Conservation (phyloP, 2,797 vertebrate genomes). For the Anguilla pacifica region DNA sequence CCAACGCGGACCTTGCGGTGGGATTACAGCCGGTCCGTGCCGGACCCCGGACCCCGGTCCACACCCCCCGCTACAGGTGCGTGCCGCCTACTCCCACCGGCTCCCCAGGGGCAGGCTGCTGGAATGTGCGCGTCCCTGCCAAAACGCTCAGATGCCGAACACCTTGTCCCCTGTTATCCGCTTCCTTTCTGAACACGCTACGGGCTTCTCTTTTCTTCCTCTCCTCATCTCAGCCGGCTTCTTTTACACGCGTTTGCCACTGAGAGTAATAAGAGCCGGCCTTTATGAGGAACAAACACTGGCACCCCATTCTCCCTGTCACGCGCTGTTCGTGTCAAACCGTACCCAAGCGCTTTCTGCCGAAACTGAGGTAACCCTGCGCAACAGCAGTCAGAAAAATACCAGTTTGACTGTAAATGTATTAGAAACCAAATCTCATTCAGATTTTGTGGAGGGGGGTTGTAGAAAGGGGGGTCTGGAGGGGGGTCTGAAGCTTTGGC, state of each 20-base stretch:
- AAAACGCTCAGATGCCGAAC: background rate
- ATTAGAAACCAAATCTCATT: background rate
- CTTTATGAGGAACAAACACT: background rate
- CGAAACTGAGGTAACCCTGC: background rate
- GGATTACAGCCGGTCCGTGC: background rate
- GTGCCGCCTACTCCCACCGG: slow-evolving; percentile 14
- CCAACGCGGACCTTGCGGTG: background rate
- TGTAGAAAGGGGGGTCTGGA: too few species aligned
- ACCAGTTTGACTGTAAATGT: background rate
- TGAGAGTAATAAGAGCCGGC: background rate
- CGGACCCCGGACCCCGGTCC: background rate
- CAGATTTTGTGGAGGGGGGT: background rate
- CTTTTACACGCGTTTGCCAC: background rate
- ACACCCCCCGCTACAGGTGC: background rate
- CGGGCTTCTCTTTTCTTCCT: background rate
- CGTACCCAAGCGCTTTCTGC: background rate
- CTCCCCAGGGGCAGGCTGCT: background rate
- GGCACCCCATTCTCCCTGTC: background rate
- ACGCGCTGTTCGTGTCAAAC: too few species aligned
- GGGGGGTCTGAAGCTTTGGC: background rate
- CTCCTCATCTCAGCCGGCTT: background rate
- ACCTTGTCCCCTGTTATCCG: background rate
- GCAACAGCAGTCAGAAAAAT: background rate
- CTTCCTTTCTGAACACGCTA: background rate
- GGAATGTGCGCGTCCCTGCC: background rate